Evolutionary conservation across 2,113 vertebrate species (phyloP).

Genomic region (Channa maculata): DNA sequence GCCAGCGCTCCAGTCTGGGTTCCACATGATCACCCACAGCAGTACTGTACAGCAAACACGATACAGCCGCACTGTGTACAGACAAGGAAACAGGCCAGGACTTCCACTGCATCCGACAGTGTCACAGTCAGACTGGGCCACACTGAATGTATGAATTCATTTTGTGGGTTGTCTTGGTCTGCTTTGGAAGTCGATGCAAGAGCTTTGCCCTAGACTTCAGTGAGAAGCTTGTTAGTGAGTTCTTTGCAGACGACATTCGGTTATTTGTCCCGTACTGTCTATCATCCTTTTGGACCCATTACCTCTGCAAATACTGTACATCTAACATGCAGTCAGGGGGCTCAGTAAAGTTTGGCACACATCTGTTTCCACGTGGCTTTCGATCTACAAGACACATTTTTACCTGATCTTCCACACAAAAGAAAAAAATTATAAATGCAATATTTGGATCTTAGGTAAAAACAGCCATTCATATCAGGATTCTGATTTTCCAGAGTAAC

Average conservation of each 20-base stretch:
- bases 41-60: slow-evolving; percentile 62
- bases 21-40: slow-evolving; percentile 70
- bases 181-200: background rate
- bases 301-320: background rate
- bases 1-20: slow-evolving; percentile 61
- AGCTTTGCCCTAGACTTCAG: background rate
- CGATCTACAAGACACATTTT: too few species aligned
- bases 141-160: background rate
- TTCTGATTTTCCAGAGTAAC: background rate
- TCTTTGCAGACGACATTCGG: slow-evolving; percentile 3
- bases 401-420: too few species aligned
- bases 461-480: background rate
- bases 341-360: background rate
- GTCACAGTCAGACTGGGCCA: slow-evolving; percentile 19
- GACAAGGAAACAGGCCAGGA: slow-evolving; percentile 44
- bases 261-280: background rate
- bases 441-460: background rate
- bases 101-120: slow-evolving; percentile 20
- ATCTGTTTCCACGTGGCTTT: too few species aligned
- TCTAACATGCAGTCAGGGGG: background rate
- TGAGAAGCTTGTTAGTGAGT: background rate
- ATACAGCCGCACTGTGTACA: slow-evolving; percentile 47
- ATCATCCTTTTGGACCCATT: background rate
- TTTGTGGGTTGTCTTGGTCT: background rate
- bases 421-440: background rate